These are phyloP conservation scores for Macrochelys suwanniensis DNA, from an alignment of 2,797 vertebrate genomes.

Conservation along the genomic window DNA sequence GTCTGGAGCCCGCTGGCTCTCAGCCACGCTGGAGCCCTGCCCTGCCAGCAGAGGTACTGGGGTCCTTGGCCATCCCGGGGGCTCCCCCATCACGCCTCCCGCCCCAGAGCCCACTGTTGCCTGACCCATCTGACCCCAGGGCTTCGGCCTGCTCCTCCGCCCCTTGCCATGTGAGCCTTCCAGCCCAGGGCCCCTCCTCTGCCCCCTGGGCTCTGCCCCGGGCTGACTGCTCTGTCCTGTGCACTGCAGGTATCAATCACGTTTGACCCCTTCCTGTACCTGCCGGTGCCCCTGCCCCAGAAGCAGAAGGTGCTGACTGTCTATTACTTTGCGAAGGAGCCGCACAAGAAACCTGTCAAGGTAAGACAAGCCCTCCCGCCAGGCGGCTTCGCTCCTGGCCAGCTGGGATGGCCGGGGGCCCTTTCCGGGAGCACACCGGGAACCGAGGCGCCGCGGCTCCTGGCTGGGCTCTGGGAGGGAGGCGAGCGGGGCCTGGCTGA, in stretches of 20 bases:
- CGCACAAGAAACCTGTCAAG: constrained; percentile 97
- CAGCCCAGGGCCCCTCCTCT: too few relatives aligned
- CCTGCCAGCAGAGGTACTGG: not conserved
- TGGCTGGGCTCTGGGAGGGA: too few relatives aligned
- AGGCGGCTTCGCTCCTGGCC: not conserved
- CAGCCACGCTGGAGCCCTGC: not conserved
- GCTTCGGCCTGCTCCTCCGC: not conserved
- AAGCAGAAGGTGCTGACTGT: constrained; percentile 98
- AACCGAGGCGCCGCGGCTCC: not conserved
- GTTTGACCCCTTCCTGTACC: constrained; percentile 97
- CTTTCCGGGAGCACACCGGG: too few relatives aligned
- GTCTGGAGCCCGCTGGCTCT: not conserved
- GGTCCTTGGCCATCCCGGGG: not conserved
- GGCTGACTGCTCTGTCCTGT: not conserved
- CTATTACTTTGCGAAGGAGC: constrained; percentile 96
- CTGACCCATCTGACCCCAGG: not conserved
- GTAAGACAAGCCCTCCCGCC: constrained; percentile 74
- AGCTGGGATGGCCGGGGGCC: too few relatives aligned
- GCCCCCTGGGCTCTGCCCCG: not conserved
- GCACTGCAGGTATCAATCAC: constrained; percentile 94
- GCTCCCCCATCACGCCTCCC: not conserved
- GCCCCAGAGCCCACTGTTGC: not conserved
- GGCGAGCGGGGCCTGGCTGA: not conserved
- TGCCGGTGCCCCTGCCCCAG: constrained; percentile 96
- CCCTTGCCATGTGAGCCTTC: not conserved